Evolutionary conservation across 2,888 invertebrate genomes (phyloP), one percentile per base, ranked within the genome.

Genomic region (Mythimna lalbum): DNA sequence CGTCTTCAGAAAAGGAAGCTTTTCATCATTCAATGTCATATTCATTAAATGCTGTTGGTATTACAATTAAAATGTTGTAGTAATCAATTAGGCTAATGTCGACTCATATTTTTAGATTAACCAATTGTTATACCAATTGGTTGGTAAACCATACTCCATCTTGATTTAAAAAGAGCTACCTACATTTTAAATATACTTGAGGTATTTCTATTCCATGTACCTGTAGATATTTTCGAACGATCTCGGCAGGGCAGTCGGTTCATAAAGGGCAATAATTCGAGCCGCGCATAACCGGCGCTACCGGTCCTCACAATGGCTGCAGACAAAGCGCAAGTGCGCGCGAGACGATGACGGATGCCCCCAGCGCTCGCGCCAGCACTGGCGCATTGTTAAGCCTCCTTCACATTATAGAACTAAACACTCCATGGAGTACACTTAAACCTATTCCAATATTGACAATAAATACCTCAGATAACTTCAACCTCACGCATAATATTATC

Each of bases 281-380:
- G 92, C 83, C 88, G 86, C 84, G 80, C 84, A 81, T 83, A 91
- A 93, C 93, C 90, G 91, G 93, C 90, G 93, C 93, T 94, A 93
- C 93, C 93, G 92, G 93, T 93, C 91, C 82, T 78, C 86, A 91
- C 90, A 91, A 90, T 90, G 82, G 88, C 79, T 82, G 84, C 87
- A 88, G 88, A 93, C 92, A 92, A 92, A 90, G 90, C 76, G 39
- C 71, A 31, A 79, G 80, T 78, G 87, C 83, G 86, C 87, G 87
- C 84, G 87, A 89, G 89, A 91, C 91, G 91, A 89, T 92, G 93
- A 92, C 92, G 90, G 92, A 91, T 90, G 89, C 89, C 86, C 81
- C 82, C 80, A 85, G 82, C 87, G 77, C 61, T n/a, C 19, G 66
- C 56, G 73, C 72, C 72, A 62, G 31, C 55, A 49, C 84, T 62